Conservation (phyloP, 1,140 invertebrate species). For the Hesperophylax magnus region DNA sequence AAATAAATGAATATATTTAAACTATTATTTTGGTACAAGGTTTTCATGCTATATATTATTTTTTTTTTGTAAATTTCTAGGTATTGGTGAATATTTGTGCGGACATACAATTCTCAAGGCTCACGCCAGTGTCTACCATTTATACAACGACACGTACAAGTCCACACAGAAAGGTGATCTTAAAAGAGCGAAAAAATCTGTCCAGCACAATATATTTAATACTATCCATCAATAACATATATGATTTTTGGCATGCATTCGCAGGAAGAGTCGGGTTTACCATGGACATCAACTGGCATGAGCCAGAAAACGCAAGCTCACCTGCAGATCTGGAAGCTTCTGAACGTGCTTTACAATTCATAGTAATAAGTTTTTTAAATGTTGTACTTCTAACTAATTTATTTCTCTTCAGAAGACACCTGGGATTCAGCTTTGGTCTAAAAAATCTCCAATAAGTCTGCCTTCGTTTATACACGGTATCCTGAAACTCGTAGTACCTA, state of each 20-base stretch:
- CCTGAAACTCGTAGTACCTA: too few relatives aligned
- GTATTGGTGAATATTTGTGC: constrained; percentile 75
- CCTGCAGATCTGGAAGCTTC: constrained; percentile 66
- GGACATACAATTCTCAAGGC: constrained; percentile 74
- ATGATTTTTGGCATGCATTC: neutral
- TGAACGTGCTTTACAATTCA: constrained; percentile 63
- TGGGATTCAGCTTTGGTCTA: too few relatives aligned
- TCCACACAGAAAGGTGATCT: constrained; percentile 71
- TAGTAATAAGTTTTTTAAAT: neutral
- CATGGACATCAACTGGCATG: constrained; percentile 16
- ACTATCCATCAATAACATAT: too few relatives aligned
- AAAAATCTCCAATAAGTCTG: too few relatives aligned
- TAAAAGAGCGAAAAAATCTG: neutral
- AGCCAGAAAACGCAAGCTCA: constrained; percentile 44
- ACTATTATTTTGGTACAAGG: too few relatives aligned
- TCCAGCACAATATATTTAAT: too few relatives aligned
- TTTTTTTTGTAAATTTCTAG: constrained; percentile 63
- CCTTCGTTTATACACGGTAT: too few relatives aligned
- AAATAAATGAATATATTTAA: too few relatives aligned
- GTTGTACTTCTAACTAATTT: neutral
- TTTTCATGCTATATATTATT: too few relatives aligned
- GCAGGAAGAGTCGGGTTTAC: constrained; percentile 35
- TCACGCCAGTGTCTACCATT: constrained; percentile 75
- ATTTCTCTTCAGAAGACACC: neutral
- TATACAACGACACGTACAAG: constrained; percentile 78